A percentile compares a stretch with the other conserved stretches of the same genome.
These are phyloP conservation scores for Oryzias woworae DNA, from an alignment of 2,113 vertebrate species.

Conservation along the genomic window DNA sequence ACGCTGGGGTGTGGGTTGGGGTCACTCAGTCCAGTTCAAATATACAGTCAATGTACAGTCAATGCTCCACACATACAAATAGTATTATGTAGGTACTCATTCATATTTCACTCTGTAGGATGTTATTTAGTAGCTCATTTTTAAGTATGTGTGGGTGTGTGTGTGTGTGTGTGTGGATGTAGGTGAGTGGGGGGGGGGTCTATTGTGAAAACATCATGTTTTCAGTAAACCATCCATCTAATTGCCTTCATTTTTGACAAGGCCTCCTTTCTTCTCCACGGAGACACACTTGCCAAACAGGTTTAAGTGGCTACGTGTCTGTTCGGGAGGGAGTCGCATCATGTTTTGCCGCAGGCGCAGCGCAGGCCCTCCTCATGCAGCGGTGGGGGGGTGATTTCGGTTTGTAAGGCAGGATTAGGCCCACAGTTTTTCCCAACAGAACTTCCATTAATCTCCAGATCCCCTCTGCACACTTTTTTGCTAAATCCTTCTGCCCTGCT, in stretches of 20 bases:
- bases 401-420: constrained; percentile 27
- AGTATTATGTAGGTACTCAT: too few species aligned
- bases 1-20: too few species aligned
- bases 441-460: constrained; percentile 23
- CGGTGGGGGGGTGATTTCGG: constrained; percentile 1
- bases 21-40: too few species aligned
- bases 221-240: constrained; percentile 6
- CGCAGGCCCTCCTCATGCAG: constrained; percentile 13
- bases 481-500: constrained; percentile 2
- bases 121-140: neutral
- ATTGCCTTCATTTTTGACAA: constrained; percentile 3
- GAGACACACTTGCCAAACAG: constrained; percentile 46
- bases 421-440: constrained; percentile 32
- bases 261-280: constrained; percentile 23
- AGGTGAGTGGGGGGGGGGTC: neutral
- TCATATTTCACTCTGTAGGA: neutral
- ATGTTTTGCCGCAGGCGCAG: constrained; percentile 4
- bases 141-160: too few species aligned
- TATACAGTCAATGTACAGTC: too few species aligned
- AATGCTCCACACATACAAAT: too few species aligned
- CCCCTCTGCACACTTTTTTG: neutral
- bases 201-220: neutral
- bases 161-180: too few species aligned
- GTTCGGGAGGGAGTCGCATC: constrained; percentile 40
- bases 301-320: constrained; percentile 55